Conservation (phyloP, 2,888 invertebrate genomes). For the Lepidocyrtoides sp. region DNA sequence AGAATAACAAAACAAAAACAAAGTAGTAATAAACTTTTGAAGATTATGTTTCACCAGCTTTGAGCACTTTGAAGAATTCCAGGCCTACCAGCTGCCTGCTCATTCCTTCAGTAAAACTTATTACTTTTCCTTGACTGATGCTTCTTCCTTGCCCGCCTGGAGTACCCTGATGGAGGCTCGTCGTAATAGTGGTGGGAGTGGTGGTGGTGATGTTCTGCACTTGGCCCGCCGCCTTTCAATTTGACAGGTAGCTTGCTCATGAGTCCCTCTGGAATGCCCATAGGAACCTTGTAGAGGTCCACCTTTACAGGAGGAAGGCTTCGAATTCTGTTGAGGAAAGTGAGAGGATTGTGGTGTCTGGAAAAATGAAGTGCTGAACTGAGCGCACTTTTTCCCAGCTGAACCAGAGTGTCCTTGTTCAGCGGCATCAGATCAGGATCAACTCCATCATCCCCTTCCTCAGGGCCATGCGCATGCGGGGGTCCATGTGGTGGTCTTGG, state of each 20-base stretch:
- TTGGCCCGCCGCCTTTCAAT: neutral
- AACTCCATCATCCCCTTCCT: neutral
- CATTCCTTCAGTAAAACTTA: neutral
- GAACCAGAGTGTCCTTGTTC: slow-evolving; percentile 25
- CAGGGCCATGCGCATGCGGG: neutral
- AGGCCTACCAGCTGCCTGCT: no score
- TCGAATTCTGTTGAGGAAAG: slow-evolving; percentile 52
- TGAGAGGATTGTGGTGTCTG: slow-evolving; percentile 72
- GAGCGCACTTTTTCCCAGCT: slow-evolving; percentile 41
- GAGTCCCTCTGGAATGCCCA: slow-evolving; percentile 33
- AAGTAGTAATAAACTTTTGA: no score
- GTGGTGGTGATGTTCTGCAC: neutral
- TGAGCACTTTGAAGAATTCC: no score
- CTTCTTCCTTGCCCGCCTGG: neutral
- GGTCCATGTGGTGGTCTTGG: neutral
- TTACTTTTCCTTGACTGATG: neutral
- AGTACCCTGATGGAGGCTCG: neutral
- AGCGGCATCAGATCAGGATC: neutral
- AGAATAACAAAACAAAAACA: no score
- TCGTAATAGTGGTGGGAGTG: neutral
- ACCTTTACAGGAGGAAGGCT: slow-evolving; percentile 66
- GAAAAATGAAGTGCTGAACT: slow-evolving; percentile 59
- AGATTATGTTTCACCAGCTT: no score
- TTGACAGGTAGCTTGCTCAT: neutral
- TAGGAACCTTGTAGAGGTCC: slow-evolving; percentile 59